These are phyloP conservation scores for Drosophila simulans DNA, from an alignment of 1,140 invertebrate genomes.

Conservation along the genomic window DNA sequence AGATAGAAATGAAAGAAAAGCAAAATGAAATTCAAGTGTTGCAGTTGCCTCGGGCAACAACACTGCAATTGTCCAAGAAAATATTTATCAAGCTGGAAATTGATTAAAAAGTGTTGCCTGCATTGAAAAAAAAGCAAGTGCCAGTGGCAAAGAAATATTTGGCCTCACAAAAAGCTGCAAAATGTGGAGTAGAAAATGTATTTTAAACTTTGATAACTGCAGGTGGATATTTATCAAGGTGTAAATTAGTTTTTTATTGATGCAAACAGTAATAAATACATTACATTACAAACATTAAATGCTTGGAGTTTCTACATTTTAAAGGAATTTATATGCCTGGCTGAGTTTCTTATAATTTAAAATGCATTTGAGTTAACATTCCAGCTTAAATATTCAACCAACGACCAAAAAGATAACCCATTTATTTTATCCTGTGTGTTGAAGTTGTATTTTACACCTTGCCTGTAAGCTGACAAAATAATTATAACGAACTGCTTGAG, in stretches of 20 bases:
- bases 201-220: neutral
- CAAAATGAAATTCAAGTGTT: slow-evolving; percentile 50
- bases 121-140: slow-evolving; percentile 9
- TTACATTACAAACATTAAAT: too few relatives aligned
- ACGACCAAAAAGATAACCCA: slow-evolving; percentile 11
- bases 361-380: slow-evolving; percentile 9
- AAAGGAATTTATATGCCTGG: neutral
- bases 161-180: neutral
- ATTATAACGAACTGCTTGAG: slow-evolving; percentile 32
- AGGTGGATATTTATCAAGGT: neutral
- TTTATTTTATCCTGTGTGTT: slow-evolving; percentile 21
- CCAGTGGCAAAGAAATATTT: slow-evolving; percentile 5
- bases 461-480: slow-evolving; percentile 41
- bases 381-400: slow-evolving; percentile 15
- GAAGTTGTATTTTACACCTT: slow-evolving; percentile 17
- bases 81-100: slow-evolving; percentile 50
- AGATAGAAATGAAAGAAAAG: slow-evolving; percentile 14
- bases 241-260: neutral
- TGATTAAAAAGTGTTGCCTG: slow-evolving; percentile 40
- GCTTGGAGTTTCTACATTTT: neutral
- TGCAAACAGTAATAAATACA: neutral
- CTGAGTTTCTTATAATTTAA: neutral
- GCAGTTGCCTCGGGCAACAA: slow-evolving; percentile 42
- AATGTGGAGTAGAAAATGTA: too few relatives aligned
- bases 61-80: slow-evolving; percentile 48